These are phyloP conservation scores for Gymnoscelis rufifasciata DNA, from an alignment of 2,888 invertebrate genomes.

Conservation along the genomic window DNA sequence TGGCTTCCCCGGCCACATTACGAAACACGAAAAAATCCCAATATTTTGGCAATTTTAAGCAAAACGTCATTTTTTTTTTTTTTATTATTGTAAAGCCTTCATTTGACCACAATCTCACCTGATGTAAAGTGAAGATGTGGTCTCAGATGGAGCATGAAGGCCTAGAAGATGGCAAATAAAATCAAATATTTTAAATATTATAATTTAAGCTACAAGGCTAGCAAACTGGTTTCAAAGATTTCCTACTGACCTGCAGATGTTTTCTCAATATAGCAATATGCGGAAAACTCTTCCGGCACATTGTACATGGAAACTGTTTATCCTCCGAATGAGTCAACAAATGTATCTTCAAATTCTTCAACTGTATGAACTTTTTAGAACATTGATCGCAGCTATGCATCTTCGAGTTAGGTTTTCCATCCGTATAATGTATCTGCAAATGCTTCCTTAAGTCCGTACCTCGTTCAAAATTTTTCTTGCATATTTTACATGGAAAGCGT, in stretches of 20 bases:
- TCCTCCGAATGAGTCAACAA: conserved; percentile 4
- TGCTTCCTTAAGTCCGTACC: background rate
- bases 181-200: too few relatives aligned
- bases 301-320: background rate
- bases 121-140: too few relatives aligned
- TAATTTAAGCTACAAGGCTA: too few relatives aligned
- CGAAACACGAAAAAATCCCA: too few relatives aligned
- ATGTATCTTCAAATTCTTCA: conserved; percentile 4
- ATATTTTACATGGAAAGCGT: background rate
- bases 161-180: too few relatives aligned
- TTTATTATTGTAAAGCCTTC: too few relatives aligned
- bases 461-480: conserved; percentile 1
- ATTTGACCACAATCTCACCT: too few relatives aligned
- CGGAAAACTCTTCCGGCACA: background rate
- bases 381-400: conserved; percentile 1
- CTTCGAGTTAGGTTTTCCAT: background rate
- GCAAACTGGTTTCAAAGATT: too few relatives aligned
- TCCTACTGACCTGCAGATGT: background rate
- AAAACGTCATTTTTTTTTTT: too few relatives aligned
- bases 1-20: too few relatives aligned
- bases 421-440: background rate
- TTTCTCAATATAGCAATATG: background rate
- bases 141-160: too few relatives aligned
- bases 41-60: too few relatives aligned
- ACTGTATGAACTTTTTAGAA: conserved; percentile 2